Percentiles rank a stretch among this genome's conserved stretches.
These are phyloP conservation scores for Mustela lutreola DNA, from an alignment of 2,113 vertebrate genomes.

Conservation along the genomic window DNA sequence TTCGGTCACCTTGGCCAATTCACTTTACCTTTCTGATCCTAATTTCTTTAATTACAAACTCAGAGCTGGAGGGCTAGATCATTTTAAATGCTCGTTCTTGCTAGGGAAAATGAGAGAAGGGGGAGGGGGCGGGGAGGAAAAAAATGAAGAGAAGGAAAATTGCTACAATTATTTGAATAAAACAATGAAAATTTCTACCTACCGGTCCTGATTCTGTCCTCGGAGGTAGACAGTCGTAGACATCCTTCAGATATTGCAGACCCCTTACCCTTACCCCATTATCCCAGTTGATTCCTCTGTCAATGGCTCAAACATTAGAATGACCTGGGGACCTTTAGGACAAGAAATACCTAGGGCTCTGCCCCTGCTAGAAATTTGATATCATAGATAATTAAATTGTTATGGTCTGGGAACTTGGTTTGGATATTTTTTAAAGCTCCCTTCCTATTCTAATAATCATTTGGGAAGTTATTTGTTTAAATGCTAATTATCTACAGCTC, in stretches of 20 bases:
- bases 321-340: not conserved
- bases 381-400: not conserved
- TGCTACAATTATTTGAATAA: not conserved
- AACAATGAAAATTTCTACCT: not conserved
- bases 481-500: not conserved
- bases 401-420: not conserved
- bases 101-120: not conserved
- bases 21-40: not conserved
- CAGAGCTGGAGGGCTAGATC: not conserved
- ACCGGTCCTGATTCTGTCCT: not conserved
- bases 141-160: not conserved
- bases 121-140: too few species aligned
- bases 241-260: not conserved
- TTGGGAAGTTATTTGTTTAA: not conserved
- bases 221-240: not conserved
- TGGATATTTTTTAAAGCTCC: not conserved
- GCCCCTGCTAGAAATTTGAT: not conserved
- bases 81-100: slow-evolving; percentile 46
- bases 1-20: not conserved
- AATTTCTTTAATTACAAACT: slow-evolving; percentile 42
- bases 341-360: not conserved
- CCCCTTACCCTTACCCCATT: not conserved
- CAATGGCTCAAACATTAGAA: not conserved
- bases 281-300: not conserved
- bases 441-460: not conserved